Base-by-base conservation (phyloP, 2,113 vertebrate genomes). In the Paraplagusia blochii region DNA sequence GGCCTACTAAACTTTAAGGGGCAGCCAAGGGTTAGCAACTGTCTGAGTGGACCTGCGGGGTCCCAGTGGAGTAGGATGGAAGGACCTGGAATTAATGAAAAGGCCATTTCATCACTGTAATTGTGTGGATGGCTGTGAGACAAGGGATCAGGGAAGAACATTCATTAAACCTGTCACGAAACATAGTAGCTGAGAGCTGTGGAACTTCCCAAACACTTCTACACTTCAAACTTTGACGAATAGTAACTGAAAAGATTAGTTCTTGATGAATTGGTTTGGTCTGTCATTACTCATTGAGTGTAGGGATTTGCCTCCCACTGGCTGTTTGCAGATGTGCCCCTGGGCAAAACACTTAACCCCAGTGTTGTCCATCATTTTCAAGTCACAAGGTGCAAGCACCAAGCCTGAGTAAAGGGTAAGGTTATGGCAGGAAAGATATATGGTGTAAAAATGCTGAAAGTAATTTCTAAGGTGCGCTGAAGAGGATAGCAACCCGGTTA, bases 1-100 rank as follows among this genome's bases (percentile, higher is more conserved):
- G 18, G 81, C 58, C 63, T 58, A 15, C 5, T 22, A 50, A 51
- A 46, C 33, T 8, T 29, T 11, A 15, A 65, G 46, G 73, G 80
- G 63, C 76, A 79, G 75, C 77, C 80, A 77, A 82, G 58, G 77
- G 70, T 81, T 65, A 72, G 70, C 50, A 58, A 62, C 42, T 59
- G 60, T 51, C 55, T 46, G 33, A 61, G 52, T 33, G 36, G 40
- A 52, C 22, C 38, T 50, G 19, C 13, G 19, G 38, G 22, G 22
- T 29, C 22, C 60, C 44, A 63, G 58, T 38, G 59, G 56, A 44
- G 73, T 38, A 58, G 60, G 11, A 38, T 68, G 19, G 17, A 11
- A 50, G 11, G 54, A 58, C 35, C 39, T 58, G 44, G 71, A 80
- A 72, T 68, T 72, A 70, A 59, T 40, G 13, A 58, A 53, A 18